Base-by-base conservation (phyloP, 2,797 vertebrate genomes). In the Siniperca scherzeri region DNA sequence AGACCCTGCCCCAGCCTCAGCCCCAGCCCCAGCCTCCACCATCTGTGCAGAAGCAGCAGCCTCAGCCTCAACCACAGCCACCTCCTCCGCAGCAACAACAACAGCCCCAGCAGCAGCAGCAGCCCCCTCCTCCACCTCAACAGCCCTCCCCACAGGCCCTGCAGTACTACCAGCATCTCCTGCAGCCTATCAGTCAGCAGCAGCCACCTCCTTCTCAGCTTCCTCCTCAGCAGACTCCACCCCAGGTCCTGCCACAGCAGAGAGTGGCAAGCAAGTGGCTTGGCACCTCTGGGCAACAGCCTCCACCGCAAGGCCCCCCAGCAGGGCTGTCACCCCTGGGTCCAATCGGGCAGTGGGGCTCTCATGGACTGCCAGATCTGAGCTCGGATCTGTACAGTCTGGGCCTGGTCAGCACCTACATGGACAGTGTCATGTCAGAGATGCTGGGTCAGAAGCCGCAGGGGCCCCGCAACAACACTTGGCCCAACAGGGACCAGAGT, bases 401-500 rank as follows among this genome's bases (percentile, higher is more conserved):
- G 93, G 98, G 98, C 46, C 96, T 99, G 75, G 98, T 99, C 87
- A 99, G 98, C 96, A 99, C 96, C 89, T 99, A 99, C 92, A 99
- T 99, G 98, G 98, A 99, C 95, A 98, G 97, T 25, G 92, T 99
- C 92, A 96, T 99, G 97, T 97, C 97, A 0, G 98, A 99, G 91
- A 97, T 99, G 97, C 94, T 99, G 90, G 98, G 98, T 67, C 98
- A 99, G 91, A 99, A 99, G 90, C 96, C 97, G 0, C 98, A 97
- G 92, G 98, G 98, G 87, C 98, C 98, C 66, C 97, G 99, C 77
- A 99, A 99, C 94, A 99, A 99, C 91, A 99, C 99, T 0, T 99
- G 99, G 99, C 99, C 99, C 77, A 99, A 99, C 94, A 96, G 98
- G 82, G 98, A 99, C 93, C 99, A 99, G 95, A 98, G 94, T n/a